Percentiles rank a stretch among this genome's conserved stretches.
Conservation (phyloP, 2,113 vertebrate species). For the Ctenomys sociabilis region DNA sequence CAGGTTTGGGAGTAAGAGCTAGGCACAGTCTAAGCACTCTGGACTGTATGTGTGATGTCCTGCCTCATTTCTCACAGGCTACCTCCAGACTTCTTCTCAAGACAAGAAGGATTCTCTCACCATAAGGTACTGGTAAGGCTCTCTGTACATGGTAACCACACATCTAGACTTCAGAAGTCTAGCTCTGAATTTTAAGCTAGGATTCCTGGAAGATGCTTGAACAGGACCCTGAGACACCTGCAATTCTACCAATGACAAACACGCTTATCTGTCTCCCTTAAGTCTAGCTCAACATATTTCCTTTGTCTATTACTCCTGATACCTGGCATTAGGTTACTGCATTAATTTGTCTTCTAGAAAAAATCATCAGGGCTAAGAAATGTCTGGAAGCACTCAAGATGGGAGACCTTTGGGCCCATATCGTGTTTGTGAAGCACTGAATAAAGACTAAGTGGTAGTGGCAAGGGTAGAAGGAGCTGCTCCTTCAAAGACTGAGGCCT, state of each 20-base stretch:
- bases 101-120: fast-evolving
- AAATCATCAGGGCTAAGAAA: neutral
- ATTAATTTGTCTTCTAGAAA: constrained; percentile 33
- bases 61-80: fast-evolving
- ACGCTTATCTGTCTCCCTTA: neutral
- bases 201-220: neutral
- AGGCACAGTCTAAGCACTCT: fast-evolving
- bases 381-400: neutral
- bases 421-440: neutral
- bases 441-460: neutral
- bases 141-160: fast-evolving
- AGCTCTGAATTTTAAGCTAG: neutral
- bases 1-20: neutral
- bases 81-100: fast-evolving
- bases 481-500: neutral
- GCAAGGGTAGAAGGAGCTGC: neutral
- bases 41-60: fast-evolving
- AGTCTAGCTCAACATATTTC: neutral
- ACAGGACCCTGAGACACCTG: neutral
- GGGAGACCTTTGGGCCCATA: neutral
- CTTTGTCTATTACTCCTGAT: neutral
- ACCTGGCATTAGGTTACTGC: neutral
- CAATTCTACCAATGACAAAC: neutral
- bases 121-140: fast-evolving
- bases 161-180: neutral